phyloP scores from a whole-genome alignment of 2,113 vertebrate genomes.

The Gymnarchus niloticus region DNA sequence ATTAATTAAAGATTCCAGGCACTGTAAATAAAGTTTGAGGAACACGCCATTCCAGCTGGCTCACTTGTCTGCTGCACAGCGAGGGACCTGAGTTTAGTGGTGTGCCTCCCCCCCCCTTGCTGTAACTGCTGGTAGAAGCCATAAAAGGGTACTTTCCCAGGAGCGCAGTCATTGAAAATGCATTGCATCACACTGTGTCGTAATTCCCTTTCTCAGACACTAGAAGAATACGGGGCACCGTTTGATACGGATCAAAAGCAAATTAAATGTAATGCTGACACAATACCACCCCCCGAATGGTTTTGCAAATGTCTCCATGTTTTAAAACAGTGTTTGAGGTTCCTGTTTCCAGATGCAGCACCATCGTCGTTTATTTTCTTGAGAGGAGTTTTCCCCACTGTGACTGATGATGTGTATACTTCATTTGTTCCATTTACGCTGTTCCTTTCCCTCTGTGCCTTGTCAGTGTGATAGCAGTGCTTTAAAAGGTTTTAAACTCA shows the following conservation, averaged over 20 bases:
- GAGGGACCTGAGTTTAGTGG: neutral
- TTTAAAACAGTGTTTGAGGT: neutral
- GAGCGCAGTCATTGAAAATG: constrained; percentile 14
- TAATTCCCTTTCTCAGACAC: neutral
- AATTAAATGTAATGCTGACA: neutral
- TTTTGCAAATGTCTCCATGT: neutral
- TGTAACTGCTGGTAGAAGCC: neutral
- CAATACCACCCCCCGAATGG: neutral
- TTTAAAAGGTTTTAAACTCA: neutral
- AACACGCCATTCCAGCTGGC: neutral
- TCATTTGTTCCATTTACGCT: neutral
- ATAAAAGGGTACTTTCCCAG: constrained; percentile 21
- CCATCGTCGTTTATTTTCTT: neutral
- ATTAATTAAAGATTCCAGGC: constrained; percentile 9
- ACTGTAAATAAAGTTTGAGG: neutral
- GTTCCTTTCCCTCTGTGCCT: neutral
- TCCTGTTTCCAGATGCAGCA: neutral
- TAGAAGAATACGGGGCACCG: neutral
- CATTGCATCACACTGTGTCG: constrained; percentile 10
- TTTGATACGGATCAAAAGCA: neutral
- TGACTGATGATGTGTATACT: neutral
- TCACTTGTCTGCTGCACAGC: neutral
- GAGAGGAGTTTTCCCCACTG: neutral
- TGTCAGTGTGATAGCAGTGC: neutral
- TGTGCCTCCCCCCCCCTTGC: neutral